These are phyloP conservation scores for Erebia epiphron DNA, from an alignment of 2,888 invertebrate species.

Conservation along the genomic window DNA sequence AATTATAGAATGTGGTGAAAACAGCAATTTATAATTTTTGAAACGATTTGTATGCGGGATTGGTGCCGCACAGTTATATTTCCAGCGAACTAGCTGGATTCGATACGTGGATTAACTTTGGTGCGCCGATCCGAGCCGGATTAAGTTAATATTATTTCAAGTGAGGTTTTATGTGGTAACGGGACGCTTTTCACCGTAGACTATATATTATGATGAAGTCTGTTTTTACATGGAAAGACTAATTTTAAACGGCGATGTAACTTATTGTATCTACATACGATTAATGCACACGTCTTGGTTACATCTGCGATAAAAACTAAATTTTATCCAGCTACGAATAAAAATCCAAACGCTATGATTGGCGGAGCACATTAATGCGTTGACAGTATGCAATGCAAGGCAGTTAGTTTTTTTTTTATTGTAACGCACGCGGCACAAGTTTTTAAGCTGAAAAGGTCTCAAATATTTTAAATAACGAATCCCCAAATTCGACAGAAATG, in stretches of 20 bases:
- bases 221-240: background rate
- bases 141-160: background rate
- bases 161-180: background rate
- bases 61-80: slow-evolving; percentile 62
- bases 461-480: background rate
- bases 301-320: no score
- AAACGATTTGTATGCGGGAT: slow-evolving; percentile 64
- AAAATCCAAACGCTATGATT: no score
- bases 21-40: slow-evolving; percentile 46
- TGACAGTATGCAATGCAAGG: no score
- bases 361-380: no score
- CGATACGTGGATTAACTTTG: slow-evolving; percentile 50
- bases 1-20: slow-evolving; percentile 12
- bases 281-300: no score
- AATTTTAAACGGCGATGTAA: background rate
- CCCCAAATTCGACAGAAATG: no score
- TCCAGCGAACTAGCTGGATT: slow-evolving; percentile 67
- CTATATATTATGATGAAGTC: background rate
- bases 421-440: no score
- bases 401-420: no score
- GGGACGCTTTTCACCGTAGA: background rate
- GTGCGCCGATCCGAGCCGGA: slow-evolving; percentile 15
- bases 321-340: no score
- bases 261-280: no score
- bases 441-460: background rate